Evolutionary conservation across 92 coral and sea anemone genomes (phyloP), one percentile per base, ranked within the genome.

Genomic region (Actinostola sp.): DNA sequence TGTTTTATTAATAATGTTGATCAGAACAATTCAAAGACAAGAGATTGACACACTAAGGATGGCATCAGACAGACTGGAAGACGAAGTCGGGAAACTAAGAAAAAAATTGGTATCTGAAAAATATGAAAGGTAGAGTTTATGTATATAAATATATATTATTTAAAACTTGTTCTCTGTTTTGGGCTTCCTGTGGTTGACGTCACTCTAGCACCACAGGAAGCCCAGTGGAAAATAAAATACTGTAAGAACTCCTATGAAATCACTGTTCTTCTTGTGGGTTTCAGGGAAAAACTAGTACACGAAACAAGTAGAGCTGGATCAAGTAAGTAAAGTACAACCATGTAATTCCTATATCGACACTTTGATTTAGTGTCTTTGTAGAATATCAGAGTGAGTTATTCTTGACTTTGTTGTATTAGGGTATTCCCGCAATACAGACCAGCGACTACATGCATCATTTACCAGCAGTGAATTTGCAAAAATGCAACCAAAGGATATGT

Each of bases 31-130:
- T 31, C 97, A 95, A 63, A 93, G 97, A 32, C 92, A 88, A 61
- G 97, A 91, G 62, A 86, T 91, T 0, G 78, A 88, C 20, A 85
- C 99, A 0, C 83, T 95, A 26, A 73, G 97, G 26, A 79, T 78
- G 52, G 97, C 99, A 6, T 95, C 99, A 0, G 93, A 86, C 12
- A 81, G 95, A 59, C 90, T 95, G 28, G 94, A 89, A 77, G 89
- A 82, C 41, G 99, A 95, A 82, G 97, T 95, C 21, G 31, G 77
- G 34, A 88, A 82, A 39, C 75, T 95, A 38, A 82, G 93, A 66
- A 95, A 91, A 17, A 92, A 95, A 33, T 66, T 95, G 33, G 81
- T 89, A 28, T 80, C 96, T 59, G 99, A 95, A 67, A 95, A 95
- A 71, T 95, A 84, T 72, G 99, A 95, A 84, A 91, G 97, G 99